phyloP scores from a whole-genome alignment of 2,113 vertebrate species.

The Nerophis lumbriciformis region DNA sequence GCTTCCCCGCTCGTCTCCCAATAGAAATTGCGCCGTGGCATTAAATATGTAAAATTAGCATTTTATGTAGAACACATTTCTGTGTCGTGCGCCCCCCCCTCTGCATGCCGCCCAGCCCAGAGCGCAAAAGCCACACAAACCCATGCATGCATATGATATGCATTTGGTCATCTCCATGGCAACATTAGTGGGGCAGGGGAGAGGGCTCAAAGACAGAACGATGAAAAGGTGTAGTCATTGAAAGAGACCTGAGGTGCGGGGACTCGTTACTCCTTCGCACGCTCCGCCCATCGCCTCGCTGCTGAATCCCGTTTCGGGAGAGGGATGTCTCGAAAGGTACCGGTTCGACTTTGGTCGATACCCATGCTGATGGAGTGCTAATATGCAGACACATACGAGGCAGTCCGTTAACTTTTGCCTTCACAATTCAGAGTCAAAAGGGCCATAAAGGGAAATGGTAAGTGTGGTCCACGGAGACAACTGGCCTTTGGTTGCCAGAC shows the following conservation, averaged over 20 bases:
- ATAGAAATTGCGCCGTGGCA: conserved; percentile 60
- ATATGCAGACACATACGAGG: conserved; percentile 4
- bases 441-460: conserved; percentile 21
- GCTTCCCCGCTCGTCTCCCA: conserved; percentile 45
- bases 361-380: background rate
- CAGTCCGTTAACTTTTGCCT: conserved; percentile 30
- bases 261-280: conserved; percentile 43
- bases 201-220: conserved; percentile 26
- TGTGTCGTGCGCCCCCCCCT: conserved; percentile 47
- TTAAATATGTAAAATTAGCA: conserved; percentile 79
- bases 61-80: conserved; percentile 73
- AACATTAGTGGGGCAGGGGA: conserved; percentile 58
- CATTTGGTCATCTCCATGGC: conserved; percentile 84
- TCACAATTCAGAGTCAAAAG: conserved; percentile 48
- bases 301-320: background rate
- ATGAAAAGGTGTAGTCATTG: conserved; percentile 69
- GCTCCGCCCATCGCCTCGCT: background rate
- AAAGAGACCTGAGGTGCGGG: conserved; percentile 49
- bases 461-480: conserved; percentile 28
- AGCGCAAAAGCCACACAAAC: conserved; percentile 68
- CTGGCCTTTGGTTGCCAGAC: conserved; percentile 31
- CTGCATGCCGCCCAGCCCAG: conserved; percentile 58
- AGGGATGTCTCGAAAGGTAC: background rate
- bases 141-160: conserved; percentile 83
- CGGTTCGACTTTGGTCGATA: background rate